These are phyloP conservation scores for Nothobranchius furzeri DNA, from an alignment of 2,113 vertebrate species.

Conservation along the genomic window DNA sequence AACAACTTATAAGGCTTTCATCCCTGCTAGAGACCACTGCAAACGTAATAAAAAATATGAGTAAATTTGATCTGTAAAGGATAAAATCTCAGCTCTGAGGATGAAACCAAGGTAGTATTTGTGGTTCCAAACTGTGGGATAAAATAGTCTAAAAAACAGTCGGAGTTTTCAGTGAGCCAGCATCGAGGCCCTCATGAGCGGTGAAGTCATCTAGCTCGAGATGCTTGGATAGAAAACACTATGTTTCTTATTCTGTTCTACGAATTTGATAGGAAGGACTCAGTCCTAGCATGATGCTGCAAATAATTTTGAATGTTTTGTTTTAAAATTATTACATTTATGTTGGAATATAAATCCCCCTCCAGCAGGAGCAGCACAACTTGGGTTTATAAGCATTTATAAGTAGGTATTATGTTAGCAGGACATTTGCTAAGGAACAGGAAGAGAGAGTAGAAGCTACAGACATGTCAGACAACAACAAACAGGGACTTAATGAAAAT, in stretches of 20 bases:
- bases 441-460: background rate
- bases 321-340: constrained; percentile 16
- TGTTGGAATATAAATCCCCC: constrained; percentile 14
- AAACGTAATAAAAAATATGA: too few species aligned
- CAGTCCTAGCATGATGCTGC: constrained; percentile 46
- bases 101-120: constrained; percentile 28
- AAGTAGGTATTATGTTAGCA: background rate
- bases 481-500: constrained; percentile 46
- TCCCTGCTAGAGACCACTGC: too few species aligned
- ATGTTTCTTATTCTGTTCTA: constrained; percentile 33
- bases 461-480: constrained; percentile 26
- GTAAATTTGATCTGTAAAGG: background rate
- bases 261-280: constrained; percentile 46
- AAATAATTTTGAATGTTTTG: constrained; percentile 25
- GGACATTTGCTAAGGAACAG: background rate
- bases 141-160: constrained; percentile 54
- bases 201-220: constrained; percentile 39
- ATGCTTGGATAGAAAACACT: constrained; percentile 24
- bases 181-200: constrained; percentile 46
- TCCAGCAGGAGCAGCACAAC: background rate
- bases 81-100: constrained; percentile 24
- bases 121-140: constrained; percentile 36
- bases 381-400: too few species aligned
- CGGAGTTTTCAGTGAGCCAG: constrained; percentile 53
- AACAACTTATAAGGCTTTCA: too few species aligned